Evolutionary conservation across 1,140 invertebrate genomes (phyloP), one percentile per base, ranked within the genome.

Genomic region (Drosophila sproati): DNA sequence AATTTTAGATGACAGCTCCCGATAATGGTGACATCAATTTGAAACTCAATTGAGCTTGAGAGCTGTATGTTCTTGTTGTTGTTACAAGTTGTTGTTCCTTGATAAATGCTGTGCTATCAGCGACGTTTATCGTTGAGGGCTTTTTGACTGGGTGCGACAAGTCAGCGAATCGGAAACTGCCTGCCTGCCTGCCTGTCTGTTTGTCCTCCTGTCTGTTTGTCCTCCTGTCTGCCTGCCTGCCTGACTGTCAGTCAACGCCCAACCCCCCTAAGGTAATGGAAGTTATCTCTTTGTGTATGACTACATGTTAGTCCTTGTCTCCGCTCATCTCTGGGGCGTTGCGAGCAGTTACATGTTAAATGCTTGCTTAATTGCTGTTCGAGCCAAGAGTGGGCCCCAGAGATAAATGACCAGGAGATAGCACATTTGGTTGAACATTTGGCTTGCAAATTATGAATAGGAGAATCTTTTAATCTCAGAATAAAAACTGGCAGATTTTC

Each of bases 21-120:
- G 90, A 91, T 91, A 91, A 91, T 91, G 86, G 85, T 85, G 82
- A 91, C 90, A 91, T 91, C 90, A 91, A 91, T 91, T 91, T 91
- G 85, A 90, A 87, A 91, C 90, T 87, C 90, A 91, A 91, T 91
- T 91, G 90, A 90, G 90, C 83, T 78, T 70, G 52, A 32, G 64
- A 35, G 12, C 32, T 63, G 12, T 45, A 50, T 76, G 37, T 43
- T 63, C 39, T 41, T 56, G 57, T 60, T 57, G 68, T 48, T 57
- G 39, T 39, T 64, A 59, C 71, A 73, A 60, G 55, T 73, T 73
- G 71, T 73, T 73, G 61, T 73, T 73, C 71, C 45, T 66, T 91
- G 82, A 81, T 87, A 91, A 91, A 91, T 91, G 88, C 67, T 81
- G 48, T 50, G 78, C 88, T 91, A 91, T 91, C 88, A 88, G 88